These are phyloP conservation scores for Jacana jacana DNA, from an alignment of 2,113 vertebrate genomes.

Conservation along the genomic window DNA sequence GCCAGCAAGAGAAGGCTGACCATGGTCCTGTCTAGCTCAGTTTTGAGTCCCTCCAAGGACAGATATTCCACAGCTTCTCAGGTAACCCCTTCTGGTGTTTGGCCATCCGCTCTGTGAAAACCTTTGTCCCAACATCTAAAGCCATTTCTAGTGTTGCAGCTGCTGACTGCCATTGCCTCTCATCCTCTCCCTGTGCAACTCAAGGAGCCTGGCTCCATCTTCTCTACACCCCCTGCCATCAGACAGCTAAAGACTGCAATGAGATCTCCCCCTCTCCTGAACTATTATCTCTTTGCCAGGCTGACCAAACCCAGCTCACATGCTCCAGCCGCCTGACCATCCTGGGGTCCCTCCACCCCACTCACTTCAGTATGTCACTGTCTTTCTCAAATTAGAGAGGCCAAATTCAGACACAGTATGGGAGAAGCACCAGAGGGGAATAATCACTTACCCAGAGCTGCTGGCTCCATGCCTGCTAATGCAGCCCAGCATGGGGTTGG, in stretches of 20 bases:
- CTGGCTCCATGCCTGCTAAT: neutral
- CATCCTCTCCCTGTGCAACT: neutral
- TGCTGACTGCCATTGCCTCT: neutral
- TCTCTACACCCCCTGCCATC: too few relatives aligned
- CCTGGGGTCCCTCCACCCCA: neutral
- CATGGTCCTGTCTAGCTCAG: neutral
- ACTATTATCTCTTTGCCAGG: neutral
- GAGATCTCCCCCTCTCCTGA: neutral
- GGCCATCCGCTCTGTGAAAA: rapidly evolving
- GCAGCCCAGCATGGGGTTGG: constrained; percentile 19
- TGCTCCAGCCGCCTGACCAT: neutral
- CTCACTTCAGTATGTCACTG: neutral
- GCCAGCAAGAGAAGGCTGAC: neutral
- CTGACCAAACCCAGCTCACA: neutral
- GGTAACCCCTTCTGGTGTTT: neutral
- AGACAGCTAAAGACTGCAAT: neutral
- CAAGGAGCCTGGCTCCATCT: neutral
- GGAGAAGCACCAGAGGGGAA: neutral
- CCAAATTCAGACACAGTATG: neutral
- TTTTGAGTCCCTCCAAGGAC: neutral
- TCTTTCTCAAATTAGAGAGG: neutral
- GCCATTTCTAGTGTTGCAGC: neutral
- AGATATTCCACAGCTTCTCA: neutral
- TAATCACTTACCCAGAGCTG: neutral
- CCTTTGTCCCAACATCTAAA: neutral